These are phyloP conservation scores for Chironomus riparius DNA, from an alignment of 2,888 invertebrate genomes.

Conservation along the genomic window DNA sequence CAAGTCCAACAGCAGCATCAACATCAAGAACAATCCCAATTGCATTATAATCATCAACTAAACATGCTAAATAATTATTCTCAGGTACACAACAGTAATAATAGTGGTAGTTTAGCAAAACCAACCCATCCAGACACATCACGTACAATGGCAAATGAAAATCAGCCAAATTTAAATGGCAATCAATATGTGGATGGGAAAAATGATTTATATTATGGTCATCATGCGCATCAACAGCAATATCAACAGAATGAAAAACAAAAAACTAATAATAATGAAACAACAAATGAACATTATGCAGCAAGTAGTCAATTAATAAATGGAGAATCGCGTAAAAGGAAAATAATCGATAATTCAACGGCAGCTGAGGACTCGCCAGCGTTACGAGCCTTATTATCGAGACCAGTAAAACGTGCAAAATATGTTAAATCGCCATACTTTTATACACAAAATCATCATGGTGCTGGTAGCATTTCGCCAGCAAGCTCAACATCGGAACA, in stretches of 20 bases:
- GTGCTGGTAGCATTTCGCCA: conserved; percentile 23
- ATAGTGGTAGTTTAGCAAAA: background rate
- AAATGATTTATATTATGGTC: conserved; percentile 19
- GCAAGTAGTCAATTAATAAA: conserved; percentile 11
- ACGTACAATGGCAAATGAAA: background rate
- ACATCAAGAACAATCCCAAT: background rate
- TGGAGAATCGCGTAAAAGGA: conserved; percentile 4
- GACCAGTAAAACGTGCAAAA: conserved; percentile 39
- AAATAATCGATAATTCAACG: conserved; percentile 31
- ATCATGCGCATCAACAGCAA: background rate
- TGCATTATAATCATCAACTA: background rate
- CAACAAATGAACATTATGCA: background rate
- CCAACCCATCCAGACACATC: background rate
- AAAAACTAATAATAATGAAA: too few relatives aligned
- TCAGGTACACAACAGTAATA: conserved; percentile 10
- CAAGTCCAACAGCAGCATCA: background rate
- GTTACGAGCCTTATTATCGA: conserved; percentile 49
- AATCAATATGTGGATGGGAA: background rate
- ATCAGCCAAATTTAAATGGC: conserved; percentile 14
- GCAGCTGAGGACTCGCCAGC: conserved; percentile 45
- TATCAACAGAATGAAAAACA: background rate
- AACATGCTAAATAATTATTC: conserved; percentile 11
- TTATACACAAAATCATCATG: conserved; percentile 31
- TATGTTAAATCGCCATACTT: conserved; percentile 38
- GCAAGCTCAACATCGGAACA: background rate